Evolutionary conservation across 2,113 vertebrate genomes (phyloP), one percentile per base, ranked within the genome.

Genomic region (Mesitornis unicolor): DNA sequence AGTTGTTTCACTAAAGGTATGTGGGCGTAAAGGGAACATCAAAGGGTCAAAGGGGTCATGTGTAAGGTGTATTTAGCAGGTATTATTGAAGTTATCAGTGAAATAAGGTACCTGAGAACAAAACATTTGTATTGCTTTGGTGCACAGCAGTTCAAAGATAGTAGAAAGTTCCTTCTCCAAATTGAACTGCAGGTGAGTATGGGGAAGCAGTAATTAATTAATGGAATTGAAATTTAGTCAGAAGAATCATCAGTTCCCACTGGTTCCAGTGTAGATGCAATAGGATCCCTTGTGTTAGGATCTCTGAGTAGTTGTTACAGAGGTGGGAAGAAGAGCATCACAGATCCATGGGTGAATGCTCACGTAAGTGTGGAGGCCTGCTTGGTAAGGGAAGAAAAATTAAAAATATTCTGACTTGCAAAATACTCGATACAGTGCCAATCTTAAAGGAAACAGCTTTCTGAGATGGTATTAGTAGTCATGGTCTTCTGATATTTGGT

Each of bases 311-410:
- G 54, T 40, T 83, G 8, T 29, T 65, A 57, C 13, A 38, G 54
- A 65, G 9, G 3, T 57, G 36, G 45, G 28, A 74, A 69, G 42
- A 21, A 54, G 24, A 51, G 5, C 13, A 42, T 43, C 45, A 48
- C 45, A 54, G 36, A 50, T 71, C 20, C 4, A 1, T 16, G 26
- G 15, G 29, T 31, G 19, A 38, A 91, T 73, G 24, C 7, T 81
- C 35, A 28, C 0, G 0, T 42, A 60, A 35, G 18, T 3, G 2
- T 4, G 89, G 56, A 71, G 18, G 11, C 50, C 21, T 61, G 7
- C 47, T 69, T 88, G n/a, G 13, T 40, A 50, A 68, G 14, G 29
- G 36, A 57, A 70, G 24, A 84, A 88, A 56, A 63, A 74, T 7
- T 22, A 28, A 3, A 33, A 28, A 28, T 36, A 48, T 2, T 18